Percentiles rank a stretch among this genome's conserved stretches.
phyloP scores from a whole-genome alignment of 2,888 invertebrate genomes.

The Sinelater perroti region DNA sequence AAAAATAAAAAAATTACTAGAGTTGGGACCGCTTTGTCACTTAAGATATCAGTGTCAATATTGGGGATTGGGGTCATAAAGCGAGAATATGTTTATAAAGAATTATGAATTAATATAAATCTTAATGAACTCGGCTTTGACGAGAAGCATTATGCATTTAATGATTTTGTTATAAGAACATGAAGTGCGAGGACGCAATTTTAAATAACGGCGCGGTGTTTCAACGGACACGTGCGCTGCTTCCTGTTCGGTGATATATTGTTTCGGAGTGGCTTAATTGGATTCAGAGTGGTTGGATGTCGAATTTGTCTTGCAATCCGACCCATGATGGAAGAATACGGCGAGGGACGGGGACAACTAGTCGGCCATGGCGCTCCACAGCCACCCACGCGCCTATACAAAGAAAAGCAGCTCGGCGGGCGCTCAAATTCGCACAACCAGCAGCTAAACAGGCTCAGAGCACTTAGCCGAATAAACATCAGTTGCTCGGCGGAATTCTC shows the following conservation, averaged over 20 bases:
- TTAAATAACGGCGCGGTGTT: no score
- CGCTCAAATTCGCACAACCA: slow-evolving; percentile 5
- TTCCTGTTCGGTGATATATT: no score
- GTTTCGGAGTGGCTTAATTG: slow-evolving; percentile 2
- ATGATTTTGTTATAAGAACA: no score
- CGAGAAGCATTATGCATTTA: no score
- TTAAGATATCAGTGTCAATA: no score
- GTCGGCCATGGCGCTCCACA: slow-evolving; percentile 8
- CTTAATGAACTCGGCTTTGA: no score
- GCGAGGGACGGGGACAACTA: slow-evolving; percentile 9
- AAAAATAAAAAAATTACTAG: no score
- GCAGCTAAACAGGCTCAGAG: slow-evolving; percentile 16
- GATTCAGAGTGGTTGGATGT: slow-evolving; percentile 6
- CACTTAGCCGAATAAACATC: slow-evolving; percentile 21
- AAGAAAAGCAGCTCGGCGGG: background rate
- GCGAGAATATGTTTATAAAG: no score
- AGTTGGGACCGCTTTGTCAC: no score
- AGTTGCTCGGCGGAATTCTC: slow-evolving; percentile 12
- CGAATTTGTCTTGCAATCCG: slow-evolving; percentile 12
- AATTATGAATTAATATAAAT: no score
- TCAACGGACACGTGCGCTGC: background rate
- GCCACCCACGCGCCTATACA: slow-evolving; percentile 8
- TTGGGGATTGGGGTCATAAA: no score
- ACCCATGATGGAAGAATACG: slow-evolving; percentile 6
- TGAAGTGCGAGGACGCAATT: no score